Percentiles rank a stretch among this genome's conserved stretches.
These are phyloP conservation scores for Clitarchus hookeri DNA, from an alignment of 2,888 invertebrate genomes.

Conservation along the genomic window DNA sequence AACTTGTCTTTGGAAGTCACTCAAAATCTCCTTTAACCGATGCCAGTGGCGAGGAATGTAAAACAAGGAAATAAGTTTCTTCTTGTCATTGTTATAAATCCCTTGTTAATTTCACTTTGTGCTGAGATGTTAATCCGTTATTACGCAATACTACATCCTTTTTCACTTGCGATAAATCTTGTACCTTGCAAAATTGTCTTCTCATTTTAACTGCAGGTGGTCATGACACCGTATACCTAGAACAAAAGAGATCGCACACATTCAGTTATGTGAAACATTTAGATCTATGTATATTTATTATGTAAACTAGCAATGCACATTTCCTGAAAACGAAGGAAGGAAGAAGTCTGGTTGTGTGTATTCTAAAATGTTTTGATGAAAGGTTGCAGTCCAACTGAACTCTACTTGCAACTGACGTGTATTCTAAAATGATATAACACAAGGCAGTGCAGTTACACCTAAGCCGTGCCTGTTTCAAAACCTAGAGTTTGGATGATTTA, in stretches of 20 bases:
- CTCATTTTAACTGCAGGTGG: background rate
- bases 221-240: background rate
- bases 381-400: background rate
- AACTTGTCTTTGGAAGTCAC: conserved; percentile 5
- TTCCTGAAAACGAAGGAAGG: background rate
- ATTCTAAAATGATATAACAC: too few species aligned
- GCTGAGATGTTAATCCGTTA: background rate
- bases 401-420: background rate
- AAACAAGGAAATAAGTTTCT: conserved; percentile 33
- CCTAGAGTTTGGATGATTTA: too few species aligned
- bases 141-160: background rate
- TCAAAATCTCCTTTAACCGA: conserved; percentile 34
- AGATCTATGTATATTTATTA: background rate
- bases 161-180: background rate
- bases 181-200: background rate
- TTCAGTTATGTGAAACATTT: background rate
- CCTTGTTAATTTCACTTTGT: conserved; percentile 20
- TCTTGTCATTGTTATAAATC: conserved; percentile 37
- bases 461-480: too few species aligned
- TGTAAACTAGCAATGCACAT: background rate
- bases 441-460: too few species aligned
- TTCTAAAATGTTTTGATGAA: background rate
- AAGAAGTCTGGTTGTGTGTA: background rate
- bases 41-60: conserved; percentile 41
- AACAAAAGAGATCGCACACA: background rate